These are phyloP conservation scores for Cephonodes hylas DNA, from an alignment of 2,888 invertebrate species.

Conservation along the genomic window DNA sequence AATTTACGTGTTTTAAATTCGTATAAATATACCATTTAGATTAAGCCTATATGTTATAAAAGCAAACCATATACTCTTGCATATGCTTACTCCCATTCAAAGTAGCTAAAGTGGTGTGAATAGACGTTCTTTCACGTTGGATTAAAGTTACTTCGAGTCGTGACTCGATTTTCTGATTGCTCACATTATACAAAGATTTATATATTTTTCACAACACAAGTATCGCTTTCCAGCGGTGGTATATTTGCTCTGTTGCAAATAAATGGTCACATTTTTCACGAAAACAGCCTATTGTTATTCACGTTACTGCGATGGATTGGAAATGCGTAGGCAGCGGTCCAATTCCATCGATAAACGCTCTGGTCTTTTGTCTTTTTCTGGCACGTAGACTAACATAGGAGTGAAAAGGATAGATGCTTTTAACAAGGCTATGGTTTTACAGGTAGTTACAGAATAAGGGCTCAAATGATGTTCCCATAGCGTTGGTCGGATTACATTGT, in stretches of 20 bases:
- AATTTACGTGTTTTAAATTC: too few species aligned
- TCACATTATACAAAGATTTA: background rate
- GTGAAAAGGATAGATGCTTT: background rate
- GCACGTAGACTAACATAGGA: background rate
- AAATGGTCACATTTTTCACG: constrained; percentile 55
- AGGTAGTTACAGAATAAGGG: constrained; percentile 6
- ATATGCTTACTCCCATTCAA: too few species aligned
- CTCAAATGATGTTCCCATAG: constrained; percentile 1
- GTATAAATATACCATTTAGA: too few species aligned
- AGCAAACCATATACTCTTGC: too few species aligned
- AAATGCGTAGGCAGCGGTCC: constrained; percentile 30
- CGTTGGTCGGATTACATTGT: background rate
- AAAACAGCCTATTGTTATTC: constrained; percentile 54
- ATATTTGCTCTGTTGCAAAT: constrained; percentile 23
- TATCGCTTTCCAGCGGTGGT: background rate
- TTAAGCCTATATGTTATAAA: too few species aligned
- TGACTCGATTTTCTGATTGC: background rate
- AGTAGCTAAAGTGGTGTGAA: background rate
- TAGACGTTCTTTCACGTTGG: background rate
- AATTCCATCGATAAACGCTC: constrained; percentile 25
- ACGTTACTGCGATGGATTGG: constrained; percentile 42
- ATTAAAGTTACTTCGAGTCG: background rate
- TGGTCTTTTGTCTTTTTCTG: constrained; percentile 12
- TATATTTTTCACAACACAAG: background rate
- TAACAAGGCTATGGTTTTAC: constrained; percentile 4